Evolutionary conservation across 2,797 vertebrate species (phyloP).

Genomic region (Alca torda): DNA sequence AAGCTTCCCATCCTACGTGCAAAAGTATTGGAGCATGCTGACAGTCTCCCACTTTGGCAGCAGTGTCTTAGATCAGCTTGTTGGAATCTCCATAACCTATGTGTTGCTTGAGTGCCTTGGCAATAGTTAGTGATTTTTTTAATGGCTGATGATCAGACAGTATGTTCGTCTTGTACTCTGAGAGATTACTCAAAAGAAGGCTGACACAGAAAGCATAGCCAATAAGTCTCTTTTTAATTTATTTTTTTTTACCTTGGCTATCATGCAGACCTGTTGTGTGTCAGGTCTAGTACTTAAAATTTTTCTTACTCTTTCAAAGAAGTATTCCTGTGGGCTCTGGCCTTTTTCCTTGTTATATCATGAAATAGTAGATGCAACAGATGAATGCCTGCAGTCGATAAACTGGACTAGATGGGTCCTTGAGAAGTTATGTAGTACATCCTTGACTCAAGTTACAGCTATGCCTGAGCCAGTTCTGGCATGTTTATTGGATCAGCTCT

Average conservation of each 20-base stretch:
- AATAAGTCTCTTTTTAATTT: background rate
- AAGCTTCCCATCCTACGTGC: background rate
- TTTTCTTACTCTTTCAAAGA: background rate
- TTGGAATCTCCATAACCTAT: background rate
- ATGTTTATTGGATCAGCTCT: background rate
- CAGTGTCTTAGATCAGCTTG: background rate
- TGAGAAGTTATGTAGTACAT: background rate
- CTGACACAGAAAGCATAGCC: background rate
- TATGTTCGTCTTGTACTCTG: background rate
- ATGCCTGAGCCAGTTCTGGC: background rate
- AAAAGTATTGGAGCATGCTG: background rate
- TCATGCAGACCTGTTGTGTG: background rate
- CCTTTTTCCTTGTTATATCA: background rate
- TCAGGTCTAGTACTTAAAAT: background rate
- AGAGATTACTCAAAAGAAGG: background rate
- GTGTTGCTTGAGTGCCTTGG: background rate
- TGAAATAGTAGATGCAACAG: background rate
- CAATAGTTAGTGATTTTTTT: background rate
- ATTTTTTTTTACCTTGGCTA: background rate
- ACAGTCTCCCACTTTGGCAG: background rate
- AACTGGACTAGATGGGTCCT: background rate
- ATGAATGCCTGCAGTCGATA: background rate
- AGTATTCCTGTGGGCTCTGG: background rate
- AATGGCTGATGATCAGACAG: background rate
- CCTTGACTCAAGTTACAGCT: background rate